Base-by-base conservation (phyloP, 2,797 vertebrate species). In the Gobionotothen gibberifrons region DNA sequence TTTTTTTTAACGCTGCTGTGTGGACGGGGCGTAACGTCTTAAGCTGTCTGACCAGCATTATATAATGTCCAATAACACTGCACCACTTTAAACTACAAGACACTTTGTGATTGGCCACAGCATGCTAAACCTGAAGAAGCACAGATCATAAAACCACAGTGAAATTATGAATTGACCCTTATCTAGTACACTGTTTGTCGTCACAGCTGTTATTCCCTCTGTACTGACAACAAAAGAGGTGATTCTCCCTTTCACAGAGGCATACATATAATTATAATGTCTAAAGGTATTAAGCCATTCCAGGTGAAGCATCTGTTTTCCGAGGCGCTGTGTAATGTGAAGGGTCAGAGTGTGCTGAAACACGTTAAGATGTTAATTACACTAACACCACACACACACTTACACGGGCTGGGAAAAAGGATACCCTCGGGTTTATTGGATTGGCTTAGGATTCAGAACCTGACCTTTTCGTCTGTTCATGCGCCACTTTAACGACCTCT, bases 291-390 rank as follows among this genome's bases (percentile, higher is more conserved):
- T 72, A 80, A 87, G 64, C 69, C 76, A 4, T 69, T 89, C 76
- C 74, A 85, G 83, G 74, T 79, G 66, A 90, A 86, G 85, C 92
- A 90, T 92, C 90, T 93, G 89, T 88, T 93, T 89, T 83, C 59
- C 56, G 82, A 85, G 63, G 75, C 81, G 79, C 67, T 86, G 84
- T 86, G 77, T 83, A 80, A 75, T 81, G 83, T 78, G 79, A 81
- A 72, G 79, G 87, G 84, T 87, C 85, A 85, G 57, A 80, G 81
- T 89, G 82, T 86, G 90, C 86, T 89, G 76, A 76, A 84, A 90
- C 87, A 87, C 68, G 85, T 92, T 86, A 86, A 69, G 69, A 90
- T 84, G 84, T 85, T 90, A 93, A 91, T 91, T 89, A 88, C 69
- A 71, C 85, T 46, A 78, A 69, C 85, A 70, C 67, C 75, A 67